Conservation (phyloP, 64 coral and sea anemone species). For the Dendronephthya gigantea region DNA sequence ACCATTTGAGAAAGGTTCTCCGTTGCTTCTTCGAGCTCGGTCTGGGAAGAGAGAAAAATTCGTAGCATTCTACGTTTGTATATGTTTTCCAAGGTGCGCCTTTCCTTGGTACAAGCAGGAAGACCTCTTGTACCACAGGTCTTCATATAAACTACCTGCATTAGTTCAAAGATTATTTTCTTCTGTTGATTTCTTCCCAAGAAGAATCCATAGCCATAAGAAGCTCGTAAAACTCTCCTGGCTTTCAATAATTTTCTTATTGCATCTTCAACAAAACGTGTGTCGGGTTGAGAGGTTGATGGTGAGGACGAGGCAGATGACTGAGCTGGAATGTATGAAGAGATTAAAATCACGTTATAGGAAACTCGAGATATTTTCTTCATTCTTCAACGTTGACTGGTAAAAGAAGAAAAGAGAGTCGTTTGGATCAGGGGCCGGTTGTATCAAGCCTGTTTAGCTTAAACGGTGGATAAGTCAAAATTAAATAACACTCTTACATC, state of each 20-base stretch:
- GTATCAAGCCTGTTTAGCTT: too few relatives aligned
- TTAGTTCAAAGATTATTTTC: slow-evolving; percentile 88
- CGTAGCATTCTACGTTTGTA: background rate
- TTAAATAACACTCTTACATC: too few relatives aligned
- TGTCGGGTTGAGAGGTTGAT: slow-evolving; percentile 29
- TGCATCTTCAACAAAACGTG: slow-evolving; percentile 75
- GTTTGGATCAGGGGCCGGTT: too few relatives aligned
- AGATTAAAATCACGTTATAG: too few relatives aligned
- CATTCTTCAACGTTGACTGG: too few relatives aligned
- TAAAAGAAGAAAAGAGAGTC: too few relatives aligned
- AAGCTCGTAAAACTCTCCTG: slow-evolving; percentile 64
- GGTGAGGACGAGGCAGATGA: background rate
- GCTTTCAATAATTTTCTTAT: slow-evolving; percentile 58
- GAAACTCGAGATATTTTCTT: too few relatives aligned
- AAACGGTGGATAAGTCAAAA: too few relatives aligned
- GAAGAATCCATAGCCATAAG: slow-evolving; percentile 78
- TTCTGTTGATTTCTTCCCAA: slow-evolving; percentile 66
- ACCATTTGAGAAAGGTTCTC: slow-evolving; percentile 90
- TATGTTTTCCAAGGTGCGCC: background rate
- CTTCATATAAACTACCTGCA: slow-evolving; percentile 71
- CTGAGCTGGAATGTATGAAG: background rate
- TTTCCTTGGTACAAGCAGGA: too few relatives aligned
- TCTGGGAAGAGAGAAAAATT: slow-evolving; percentile 24
- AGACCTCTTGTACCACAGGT: too few relatives aligned
- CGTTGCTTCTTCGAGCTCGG: slow-evolving; percentile 86